These are phyloP conservation scores for Sebastes minor DNA, from an alignment of 2,797 vertebrate species.

Conservation along the genomic window DNA sequence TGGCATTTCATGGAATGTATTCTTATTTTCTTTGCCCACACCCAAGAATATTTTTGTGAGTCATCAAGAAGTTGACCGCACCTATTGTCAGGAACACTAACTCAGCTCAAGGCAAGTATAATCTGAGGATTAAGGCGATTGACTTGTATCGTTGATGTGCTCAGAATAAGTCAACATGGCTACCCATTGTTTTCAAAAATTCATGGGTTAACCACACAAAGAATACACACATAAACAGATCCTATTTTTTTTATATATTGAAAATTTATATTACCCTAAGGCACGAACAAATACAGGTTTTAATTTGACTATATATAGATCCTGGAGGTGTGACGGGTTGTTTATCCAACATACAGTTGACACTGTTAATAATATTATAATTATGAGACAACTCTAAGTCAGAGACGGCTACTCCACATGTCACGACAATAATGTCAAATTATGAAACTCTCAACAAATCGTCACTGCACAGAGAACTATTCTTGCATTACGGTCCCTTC, in stretches of 20 bases:
- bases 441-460: neutral
- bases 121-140: neutral
- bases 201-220: neutral
- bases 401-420: neutral
- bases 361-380: neutral
- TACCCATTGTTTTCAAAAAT: neutral
- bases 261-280: neutral
- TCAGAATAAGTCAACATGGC: neutral
- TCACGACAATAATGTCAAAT: neutral
- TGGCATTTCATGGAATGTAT: neutral
- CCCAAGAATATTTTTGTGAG: neutral
- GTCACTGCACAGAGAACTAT: neutral
- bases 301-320: neutral
- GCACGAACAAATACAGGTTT: neutral
- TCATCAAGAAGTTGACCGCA: neutral
- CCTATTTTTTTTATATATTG: neutral
- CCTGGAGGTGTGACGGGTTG: neutral
- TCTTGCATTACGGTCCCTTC: neutral
- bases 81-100: neutral
- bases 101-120: neutral
- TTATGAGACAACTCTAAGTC: neutral
- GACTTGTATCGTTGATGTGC: neutral
- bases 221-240: neutral
- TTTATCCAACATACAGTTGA: neutral
- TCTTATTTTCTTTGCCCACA: neutral